Percentiles rank a stretch among this genome's conserved stretches.
Evolutionary conservation across 2,113 vertebrate species (phyloP).

Genomic region (Carettochelys insculpta): DNA sequence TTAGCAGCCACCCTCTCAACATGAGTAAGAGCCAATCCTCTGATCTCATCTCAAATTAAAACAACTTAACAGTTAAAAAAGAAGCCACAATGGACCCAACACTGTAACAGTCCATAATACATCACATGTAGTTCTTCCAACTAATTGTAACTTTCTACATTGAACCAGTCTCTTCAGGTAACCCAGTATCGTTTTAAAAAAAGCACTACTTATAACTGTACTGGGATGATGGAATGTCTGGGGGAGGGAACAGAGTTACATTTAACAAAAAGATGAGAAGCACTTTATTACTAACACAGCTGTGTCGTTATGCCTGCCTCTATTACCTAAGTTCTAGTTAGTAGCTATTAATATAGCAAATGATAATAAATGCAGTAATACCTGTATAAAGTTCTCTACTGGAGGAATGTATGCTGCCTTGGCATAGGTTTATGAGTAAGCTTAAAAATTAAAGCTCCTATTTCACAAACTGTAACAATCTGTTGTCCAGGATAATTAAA

Average conservation of each 20-base stretch:
- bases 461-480: conserved; percentile 73
- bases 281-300: conserved; percentile 66
- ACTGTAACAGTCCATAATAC: conserved; percentile 64
- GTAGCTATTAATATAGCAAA: conserved; percentile 77
- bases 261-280: conserved; percentile 68
- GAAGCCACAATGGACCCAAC: conserved; percentile 64
- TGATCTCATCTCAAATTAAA: conserved; percentile 36
- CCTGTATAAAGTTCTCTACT: conserved; percentile 79
- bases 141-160: conserved; percentile 7
- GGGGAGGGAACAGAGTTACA: conserved; percentile 59
- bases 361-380: conserved; percentile 74
- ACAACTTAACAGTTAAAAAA: conserved; percentile 51
- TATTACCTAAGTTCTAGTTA: conserved; percentile 73
- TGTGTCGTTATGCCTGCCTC: conserved; percentile 68
- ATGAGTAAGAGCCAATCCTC: conserved; percentile 52
- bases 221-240: conserved; percentile 82
- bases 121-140: conserved; percentile 45
- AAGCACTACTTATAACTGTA: conserved; percentile 45
- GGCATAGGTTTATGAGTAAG: conserved; percentile 66
- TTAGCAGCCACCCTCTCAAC: conserved; percentile 65
- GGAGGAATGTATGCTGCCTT: conserved; percentile 91
- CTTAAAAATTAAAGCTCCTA: conserved; percentile 24
- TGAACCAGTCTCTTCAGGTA: conserved; percentile 13
- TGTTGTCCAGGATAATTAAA: conserved; percentile 59
- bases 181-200: background rate